phyloP scores from a whole-genome alignment of 2,113 vertebrate species.

The Nothobranchius kuhntae region DNA sequence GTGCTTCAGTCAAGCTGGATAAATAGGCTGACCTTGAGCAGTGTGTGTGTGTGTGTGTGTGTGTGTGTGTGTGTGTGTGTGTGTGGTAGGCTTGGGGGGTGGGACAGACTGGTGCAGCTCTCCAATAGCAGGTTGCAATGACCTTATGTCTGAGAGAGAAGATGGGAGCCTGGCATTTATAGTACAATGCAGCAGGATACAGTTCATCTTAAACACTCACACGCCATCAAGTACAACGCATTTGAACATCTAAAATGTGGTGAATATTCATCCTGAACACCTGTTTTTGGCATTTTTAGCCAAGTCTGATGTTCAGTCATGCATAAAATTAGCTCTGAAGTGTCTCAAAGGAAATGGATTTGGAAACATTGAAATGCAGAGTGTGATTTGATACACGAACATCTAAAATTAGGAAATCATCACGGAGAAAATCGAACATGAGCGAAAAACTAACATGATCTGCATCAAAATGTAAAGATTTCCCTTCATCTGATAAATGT shows the following conservation, averaged over 20 bases:
- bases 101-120: conserved; percentile 28
- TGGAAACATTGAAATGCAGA: neutral
- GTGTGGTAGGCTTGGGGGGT: neutral
- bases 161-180: conserved; percentile 21
- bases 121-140: conserved; percentile 45
- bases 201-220: conserved; percentile 8
- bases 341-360: neutral
- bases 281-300: neutral
- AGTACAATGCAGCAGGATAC: conserved; percentile 33
- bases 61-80: too few relatives aligned
- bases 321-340: neutral
- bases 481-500: conserved; percentile 40
- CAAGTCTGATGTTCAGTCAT: neutral
- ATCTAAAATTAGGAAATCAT: conserved; percentile 6
- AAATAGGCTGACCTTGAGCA: conserved; percentile 53
- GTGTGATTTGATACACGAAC: neutral
- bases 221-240: neutral
- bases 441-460: neutral
- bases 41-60: neutral
- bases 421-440: neutral
- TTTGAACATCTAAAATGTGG: neutral
- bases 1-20: conserved; percentile 47
- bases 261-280: neutral
- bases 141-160: conserved; percentile 54
- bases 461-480: conserved; percentile 19